Percentiles rank a stretch among this genome's conserved stretches.
Conservation (phyloP, 2,113 vertebrate genomes). For the Brachyhypopomus occidentalis region DNA sequence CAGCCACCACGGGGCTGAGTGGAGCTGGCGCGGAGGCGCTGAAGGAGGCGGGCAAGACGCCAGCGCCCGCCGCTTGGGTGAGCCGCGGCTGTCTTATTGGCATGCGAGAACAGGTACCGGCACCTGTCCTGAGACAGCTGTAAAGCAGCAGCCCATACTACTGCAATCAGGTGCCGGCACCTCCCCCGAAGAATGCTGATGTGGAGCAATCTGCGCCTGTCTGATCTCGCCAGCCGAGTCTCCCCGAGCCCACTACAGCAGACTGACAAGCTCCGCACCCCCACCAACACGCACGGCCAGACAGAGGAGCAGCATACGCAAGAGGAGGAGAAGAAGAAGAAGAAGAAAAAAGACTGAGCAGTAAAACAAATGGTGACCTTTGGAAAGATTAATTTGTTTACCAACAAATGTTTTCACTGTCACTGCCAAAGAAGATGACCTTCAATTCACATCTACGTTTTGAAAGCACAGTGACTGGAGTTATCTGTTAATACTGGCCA, state of each 20-base stretch:
- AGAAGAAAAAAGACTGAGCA: constrained; percentile 42
- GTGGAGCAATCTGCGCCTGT: constrained; percentile 81
- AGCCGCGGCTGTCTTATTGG: constrained; percentile 87
- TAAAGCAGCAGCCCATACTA: constrained; percentile 95
- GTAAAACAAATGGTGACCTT: constrained; percentile 96
- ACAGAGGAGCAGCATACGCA: constrained; percentile 23
- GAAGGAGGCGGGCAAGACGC: constrained; percentile 85
- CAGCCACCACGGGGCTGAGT: constrained; percentile 69
- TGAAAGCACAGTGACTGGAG: constrained; percentile 79
- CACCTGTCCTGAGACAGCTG: constrained; percentile 95
- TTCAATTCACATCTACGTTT: constrained; percentile 81
- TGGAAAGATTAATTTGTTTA: constrained; percentile 96
- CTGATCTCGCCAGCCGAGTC: constrained; percentile 74
- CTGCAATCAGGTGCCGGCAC: constrained; percentile 86
- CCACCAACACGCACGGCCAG: constrained; percentile 45
- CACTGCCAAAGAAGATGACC: constrained; percentile 87
- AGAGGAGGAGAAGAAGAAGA: constrained; percentile 62
- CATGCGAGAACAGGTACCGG: constrained; percentile 87
- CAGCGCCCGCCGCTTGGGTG: constrained; percentile 83
- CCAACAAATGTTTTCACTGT: constrained; percentile 84
- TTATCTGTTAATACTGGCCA: constrained; percentile 83
- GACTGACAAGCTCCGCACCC: constrained; percentile 83
- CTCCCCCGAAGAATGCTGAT: constrained; percentile 90
- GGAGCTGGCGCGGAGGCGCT: constrained; percentile 78
- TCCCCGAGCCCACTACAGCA: constrained; percentile 75